Base-by-base conservation (phyloP, 2,888 invertebrate species). In the Osmoderma eremita region DNA sequence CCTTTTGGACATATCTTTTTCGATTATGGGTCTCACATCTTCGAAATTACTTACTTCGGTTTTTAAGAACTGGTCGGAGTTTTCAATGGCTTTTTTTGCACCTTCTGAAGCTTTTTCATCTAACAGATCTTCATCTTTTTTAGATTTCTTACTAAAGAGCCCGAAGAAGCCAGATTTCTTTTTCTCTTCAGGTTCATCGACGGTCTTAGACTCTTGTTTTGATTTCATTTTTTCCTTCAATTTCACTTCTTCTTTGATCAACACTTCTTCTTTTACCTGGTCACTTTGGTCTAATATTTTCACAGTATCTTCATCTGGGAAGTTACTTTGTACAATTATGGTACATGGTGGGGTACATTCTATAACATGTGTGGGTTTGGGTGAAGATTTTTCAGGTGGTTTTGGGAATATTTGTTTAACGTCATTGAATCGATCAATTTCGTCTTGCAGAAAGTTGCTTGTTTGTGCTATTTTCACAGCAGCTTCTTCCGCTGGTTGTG, bases 91-190 rank as follows among this genome's bases (percentile, higher is more conserved):
- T 20, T 3, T 6, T 22, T 8, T 12, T 13, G 13, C 30, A n/a
- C 24, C 50, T 24, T 18, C n/a, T 15, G 22, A 41, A 6, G 58
- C 38, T 36, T 39, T 30, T 18, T 45, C 63, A 20, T 68, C 67
- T 38, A 63, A 36, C 38, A 63, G 17, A 48, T 51, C 24, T 42
- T 50, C 51, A 13, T 66, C 71, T 39, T 61, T 69, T 69, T 73
- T 74, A 1, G 68, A 18, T 65, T 74, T 73, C 42, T 74, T 74
- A 17, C 70, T 70, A 39, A 74, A 74, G 12, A 74, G 42, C 45
- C 71, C 69, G 53, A 75, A 74, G 17, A 75, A 66, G 18, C 74
- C 73, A 51, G 67, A 51, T 63, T 72, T 75, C 30, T 72, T 74
- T 63, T 63, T 70, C 3, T 30, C 30, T 5, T 30, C 6, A 6